Base-by-base conservation (phyloP, 2,113 vertebrate species). In the Leucoraja erinaceus region DNA sequence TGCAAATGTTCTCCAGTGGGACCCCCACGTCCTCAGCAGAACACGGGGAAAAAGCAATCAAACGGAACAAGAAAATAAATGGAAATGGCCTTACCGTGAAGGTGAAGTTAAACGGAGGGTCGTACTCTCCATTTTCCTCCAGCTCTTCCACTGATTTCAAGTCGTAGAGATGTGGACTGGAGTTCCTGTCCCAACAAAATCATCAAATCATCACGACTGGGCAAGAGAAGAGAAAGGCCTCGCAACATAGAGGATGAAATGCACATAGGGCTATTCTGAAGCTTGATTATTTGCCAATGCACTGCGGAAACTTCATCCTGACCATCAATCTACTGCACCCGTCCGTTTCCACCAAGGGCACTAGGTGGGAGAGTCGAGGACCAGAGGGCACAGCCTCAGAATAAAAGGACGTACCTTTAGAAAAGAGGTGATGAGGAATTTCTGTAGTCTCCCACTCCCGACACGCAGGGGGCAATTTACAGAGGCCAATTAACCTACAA, bases 101-200 rank as follows among this genome's bases (percentile, higher is more conserved):
- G 0, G 96, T 95, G 79, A 97, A 96, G 93, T 96, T 97, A 93
- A 98, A 98, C 54, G 96, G 94, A 3, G 95, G 95, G 0, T 96
- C 96, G 0, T 93, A 93, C n/a, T 97, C 94, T n/a, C 95, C 93
- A 0, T 96, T 93, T 61, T 94, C 93, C 56, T 96, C 96, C 94
- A 95, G 90, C 0, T 96, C 96, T 94, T 96, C 95, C 28, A 97
- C 97, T 0, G 96, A 84, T 94, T 95, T 96, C 94, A 99, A 94
- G 56, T 98, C 97, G 0, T 97, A 99, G 22, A 97, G 97, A 93
- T 95, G 95, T 88, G 97, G 94, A 94, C 96, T 97, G 0, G 97
- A 96, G 0, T 96, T 95, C 95, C 98, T 99, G 94, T 83, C 4
- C 11, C 56, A 94, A 94, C 0, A 61, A 88, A 63, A n/a, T 88